phyloP scores from a whole-genome alignment of 2,888 invertebrate species.

The Chymomyza procnemis region DNA sequence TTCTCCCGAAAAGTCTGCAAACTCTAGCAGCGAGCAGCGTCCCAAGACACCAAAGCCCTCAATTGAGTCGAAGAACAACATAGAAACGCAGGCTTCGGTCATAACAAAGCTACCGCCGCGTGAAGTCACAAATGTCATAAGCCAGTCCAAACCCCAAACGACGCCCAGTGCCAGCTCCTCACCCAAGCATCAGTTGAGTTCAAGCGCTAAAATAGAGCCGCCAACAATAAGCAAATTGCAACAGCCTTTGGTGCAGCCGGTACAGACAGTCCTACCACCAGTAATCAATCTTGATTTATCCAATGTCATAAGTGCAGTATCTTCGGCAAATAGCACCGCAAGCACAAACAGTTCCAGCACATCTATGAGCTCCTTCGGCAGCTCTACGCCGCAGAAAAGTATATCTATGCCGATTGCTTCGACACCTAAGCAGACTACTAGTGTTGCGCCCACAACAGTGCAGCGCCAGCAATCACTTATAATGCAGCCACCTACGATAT shows the following conservation, averaged over 20 bases:
- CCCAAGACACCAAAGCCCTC: conserved; percentile 7
- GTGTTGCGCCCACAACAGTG: conserved; percentile 1
- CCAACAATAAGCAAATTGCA: conserved; percentile 72
- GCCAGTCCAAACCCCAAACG: not conserved
- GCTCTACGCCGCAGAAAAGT: conserved; percentile 53
- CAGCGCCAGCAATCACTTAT: conserved; percentile 75
- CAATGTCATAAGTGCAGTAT: conserved; percentile 35
- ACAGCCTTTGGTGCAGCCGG: conserved; percentile 75
- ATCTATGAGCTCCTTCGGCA: conserved; percentile 52
- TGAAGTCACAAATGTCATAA: conserved; percentile 12
- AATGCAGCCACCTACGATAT: conserved; percentile 84
- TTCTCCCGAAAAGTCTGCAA: conserved; percentile 26
- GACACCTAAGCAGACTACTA: conserved; percentile 58
- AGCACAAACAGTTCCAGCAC: conserved; percentile 31
- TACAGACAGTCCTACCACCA: conserved; percentile 72
- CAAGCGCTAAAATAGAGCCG: conserved; percentile 76
- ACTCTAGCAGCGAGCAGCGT: conserved; percentile 3
- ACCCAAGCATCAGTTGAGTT: not conserved
- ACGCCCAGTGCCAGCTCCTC: not conserved
- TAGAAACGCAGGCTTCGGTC: conserved; percentile 55
- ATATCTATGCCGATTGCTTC: conserved; percentile 50
- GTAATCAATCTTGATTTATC: conserved; percentile 65
- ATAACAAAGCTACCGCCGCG: conserved; percentile 64
- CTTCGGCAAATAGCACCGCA: conserved; percentile 25
- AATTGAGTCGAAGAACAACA: not conserved